Evolutionary conservation across 1,140 invertebrate species (phyloP), one percentile per base, ranked within the genome.

Genomic region (Saccostrea echinata): DNA sequence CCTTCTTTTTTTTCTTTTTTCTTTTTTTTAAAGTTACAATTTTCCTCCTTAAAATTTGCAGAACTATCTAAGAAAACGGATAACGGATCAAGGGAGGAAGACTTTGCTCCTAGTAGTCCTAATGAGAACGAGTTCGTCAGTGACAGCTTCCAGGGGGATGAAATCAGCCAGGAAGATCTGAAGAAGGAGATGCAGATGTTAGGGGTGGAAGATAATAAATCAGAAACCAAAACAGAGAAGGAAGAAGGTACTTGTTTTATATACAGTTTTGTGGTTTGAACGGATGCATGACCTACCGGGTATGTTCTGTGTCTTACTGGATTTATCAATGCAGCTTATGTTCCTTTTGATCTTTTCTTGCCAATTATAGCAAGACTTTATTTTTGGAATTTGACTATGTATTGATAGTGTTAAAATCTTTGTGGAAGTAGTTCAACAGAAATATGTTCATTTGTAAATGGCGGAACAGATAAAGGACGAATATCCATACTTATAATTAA

Each of bases 101-200:
- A 92, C 12, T 88, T 91, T 8, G 88, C 88, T 1, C 89, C 91
- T 18, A 90, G 90, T 33, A 94, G 92, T 90, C 93, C 94, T 13
- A 92, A 93, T 9, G 92, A 93, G 53, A 93, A 94, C 81, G 95
- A 96, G 90, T 96, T 96, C 92, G 93, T 95, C 51, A 95, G 95
- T 90, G 95, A 96, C 91, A 91, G 94, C 64, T 95, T 94, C 92
- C 92, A 94, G 76, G 91, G 92, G 43, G 91, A 92, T 51, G 88
- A 91, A 11, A 90, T 95, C n/a, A 93, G 92, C 86, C 95, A 95
- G 85, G 95, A 95, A 80, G 95, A 95, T 80, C 89, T 96, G 11
- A 92, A 93, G 76, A 94, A 95, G 71, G 95, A 95, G 82, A 95
- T 95, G 94, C 93, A 95, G 86, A 94, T 95, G 91, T 89, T 95